phyloP scores from a whole-genome alignment of 2,797 vertebrate genomes.

The Ctenochaetus hawaiiensis region DNA sequence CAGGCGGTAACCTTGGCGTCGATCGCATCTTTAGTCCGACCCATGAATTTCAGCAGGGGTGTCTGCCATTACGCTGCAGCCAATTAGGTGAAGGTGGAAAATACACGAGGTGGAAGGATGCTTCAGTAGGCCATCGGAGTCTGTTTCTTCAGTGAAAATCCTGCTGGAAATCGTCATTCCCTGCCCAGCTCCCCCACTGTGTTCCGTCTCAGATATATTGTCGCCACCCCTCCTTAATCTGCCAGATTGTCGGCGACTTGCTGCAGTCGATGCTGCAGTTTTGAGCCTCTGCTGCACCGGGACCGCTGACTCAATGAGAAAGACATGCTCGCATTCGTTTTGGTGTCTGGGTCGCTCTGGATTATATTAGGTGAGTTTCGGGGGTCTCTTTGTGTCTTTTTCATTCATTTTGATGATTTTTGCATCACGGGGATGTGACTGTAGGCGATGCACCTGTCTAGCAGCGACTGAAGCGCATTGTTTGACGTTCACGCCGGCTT shows the following conservation, averaged over 20 bases:
- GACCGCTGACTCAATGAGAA: constrained; percentile 82
- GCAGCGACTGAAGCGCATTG: constrained; percentile 38
- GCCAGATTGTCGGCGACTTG: constrained; percentile 80
- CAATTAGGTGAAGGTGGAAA: constrained; percentile 61
- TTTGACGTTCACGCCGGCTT: constrained; percentile 62
- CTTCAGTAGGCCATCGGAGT: constrained; percentile 25
- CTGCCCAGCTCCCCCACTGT: constrained; percentile 47
- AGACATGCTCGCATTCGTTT: constrained; percentile 88
- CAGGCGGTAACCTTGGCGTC: constrained; percentile 57
- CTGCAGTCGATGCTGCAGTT: constrained; percentile 85
- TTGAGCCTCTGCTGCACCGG: constrained; percentile 73
- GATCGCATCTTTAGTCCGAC: constrained; percentile 36
- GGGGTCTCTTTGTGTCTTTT: neutral
- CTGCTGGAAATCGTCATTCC: constrained; percentile 51
- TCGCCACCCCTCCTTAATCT: constrained; percentile 72
- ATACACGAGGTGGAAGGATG: constrained; percentile 51
- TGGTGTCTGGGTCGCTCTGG: constrained; percentile 88
- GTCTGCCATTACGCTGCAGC: constrained; percentile 68
- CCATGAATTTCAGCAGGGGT: constrained; percentile 30
- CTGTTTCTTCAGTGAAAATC: constrained; percentile 36
- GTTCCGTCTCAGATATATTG: constrained; percentile 60
- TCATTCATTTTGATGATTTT: neutral
- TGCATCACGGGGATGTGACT: constrained; percentile 8
- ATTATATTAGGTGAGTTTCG: constrained; percentile 87
- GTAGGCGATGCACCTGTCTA: constrained; percentile 54